Percentiles rank a stretch among this genome's conserved stretches.
Evolutionary conservation across 1,140 invertebrate species (phyloP).

Genomic region (Halotydeus destructor): DNA sequence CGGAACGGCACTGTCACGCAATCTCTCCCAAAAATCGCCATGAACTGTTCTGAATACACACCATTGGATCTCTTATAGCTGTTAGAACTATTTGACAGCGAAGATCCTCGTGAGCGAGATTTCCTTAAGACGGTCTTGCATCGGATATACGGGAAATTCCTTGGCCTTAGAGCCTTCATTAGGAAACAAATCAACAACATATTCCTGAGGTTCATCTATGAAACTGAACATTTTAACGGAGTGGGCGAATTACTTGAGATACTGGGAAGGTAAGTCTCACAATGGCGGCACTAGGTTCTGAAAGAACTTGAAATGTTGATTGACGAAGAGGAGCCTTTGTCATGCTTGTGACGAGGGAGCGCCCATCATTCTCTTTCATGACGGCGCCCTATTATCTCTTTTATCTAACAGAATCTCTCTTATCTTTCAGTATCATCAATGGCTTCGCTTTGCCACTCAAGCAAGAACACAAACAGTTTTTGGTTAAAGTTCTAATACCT

Average conservation of each 20-base stretch:
- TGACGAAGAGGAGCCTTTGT: too few species aligned
- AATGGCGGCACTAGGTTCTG: not conserved
- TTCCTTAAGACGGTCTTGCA: conserved; percentile 97
- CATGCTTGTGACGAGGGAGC: too few species aligned
- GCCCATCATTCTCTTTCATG: not conserved
- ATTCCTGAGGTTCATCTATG: conserved; percentile 94
- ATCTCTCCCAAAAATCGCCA: not conserved
- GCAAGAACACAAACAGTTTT: conserved; percentile 80
- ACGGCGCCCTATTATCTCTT: not conserved
- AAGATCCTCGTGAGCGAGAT: conserved; percentile 95
- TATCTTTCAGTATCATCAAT: conserved; percentile 62
- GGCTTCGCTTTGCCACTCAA: conserved; percentile 93
- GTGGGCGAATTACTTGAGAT: conserved; percentile 97
- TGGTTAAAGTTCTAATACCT: conserved; percentile 93
- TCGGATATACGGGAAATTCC: conserved; percentile 98
- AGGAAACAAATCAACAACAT: conserved; percentile 99
- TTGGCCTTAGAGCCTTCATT: conserved; percentile 92
- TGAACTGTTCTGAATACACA: not conserved
- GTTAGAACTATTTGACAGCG: conserved; percentile 94
- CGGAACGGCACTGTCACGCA: not conserved
- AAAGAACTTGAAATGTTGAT: too few species aligned
- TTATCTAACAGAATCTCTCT: not conserved
- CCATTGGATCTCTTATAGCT: conserved; percentile 56
- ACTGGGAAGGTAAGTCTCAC: conserved; percentile 42
- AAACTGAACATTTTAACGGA: conserved; percentile 99